Evolutionary conservation across 2,888 invertebrate genomes (phyloP).

Genomic region (Xestoiulus laeticollis): DNA sequence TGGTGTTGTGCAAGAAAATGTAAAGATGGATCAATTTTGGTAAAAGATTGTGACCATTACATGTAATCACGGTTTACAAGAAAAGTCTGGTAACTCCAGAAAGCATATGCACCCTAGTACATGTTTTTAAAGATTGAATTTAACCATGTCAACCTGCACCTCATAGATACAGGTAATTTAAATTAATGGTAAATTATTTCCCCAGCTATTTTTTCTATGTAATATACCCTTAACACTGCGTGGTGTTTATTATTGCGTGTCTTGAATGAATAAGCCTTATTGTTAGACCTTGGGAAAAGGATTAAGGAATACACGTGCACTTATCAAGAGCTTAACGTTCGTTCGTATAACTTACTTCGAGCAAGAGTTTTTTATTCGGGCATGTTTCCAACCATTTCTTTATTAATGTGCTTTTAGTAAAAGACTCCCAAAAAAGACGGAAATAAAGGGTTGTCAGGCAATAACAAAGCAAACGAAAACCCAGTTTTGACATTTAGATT

Average conservation of each 20-base stretch:
- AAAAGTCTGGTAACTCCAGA: neutral
- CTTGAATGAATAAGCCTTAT: neutral
- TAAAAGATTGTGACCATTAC: neutral
- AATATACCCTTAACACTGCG: neutral
- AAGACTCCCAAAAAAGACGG: neutral
- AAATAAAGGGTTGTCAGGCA: neutral
- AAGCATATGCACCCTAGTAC: neutral
- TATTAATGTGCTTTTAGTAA: neutral
- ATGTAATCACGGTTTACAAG: too few species aligned
- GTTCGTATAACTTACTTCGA: neutral
- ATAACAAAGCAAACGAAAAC: neutral
- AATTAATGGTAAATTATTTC: neutral
- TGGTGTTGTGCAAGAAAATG: neutral
- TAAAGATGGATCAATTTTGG: neutral
- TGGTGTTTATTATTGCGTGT: neutral
- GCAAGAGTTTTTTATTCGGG: neutral
- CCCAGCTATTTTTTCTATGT: neutral
- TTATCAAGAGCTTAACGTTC: neutral
- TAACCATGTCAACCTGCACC: neutral
- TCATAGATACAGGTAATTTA: too few species aligned
- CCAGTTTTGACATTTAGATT: neutral
- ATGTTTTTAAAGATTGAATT: neutral
- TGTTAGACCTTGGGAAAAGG: neutral
- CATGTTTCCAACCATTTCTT: neutral
- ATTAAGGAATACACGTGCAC: constrained; percentile 4